A percentile compares a stretch with the other conserved stretches of the same genome.
phyloP scores from a whole-genome alignment of 2,888 invertebrate genomes.

The Girardia tigrina region DNA sequence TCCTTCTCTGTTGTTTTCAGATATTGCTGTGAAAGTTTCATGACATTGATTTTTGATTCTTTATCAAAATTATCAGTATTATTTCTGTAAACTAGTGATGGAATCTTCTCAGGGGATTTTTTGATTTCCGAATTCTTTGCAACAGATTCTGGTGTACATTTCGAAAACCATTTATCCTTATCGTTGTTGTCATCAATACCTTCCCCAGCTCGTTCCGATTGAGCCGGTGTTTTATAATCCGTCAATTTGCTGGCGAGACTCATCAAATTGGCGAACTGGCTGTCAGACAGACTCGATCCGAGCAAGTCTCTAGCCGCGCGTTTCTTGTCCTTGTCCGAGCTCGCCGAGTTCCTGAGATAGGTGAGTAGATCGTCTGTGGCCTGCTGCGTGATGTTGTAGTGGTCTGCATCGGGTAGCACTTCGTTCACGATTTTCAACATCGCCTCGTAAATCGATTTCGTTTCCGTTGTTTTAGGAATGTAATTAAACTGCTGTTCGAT shows the following conservation, averaged over 20 bases:
- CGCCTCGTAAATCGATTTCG: slow-evolving; percentile 87
- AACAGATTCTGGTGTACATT: no score
- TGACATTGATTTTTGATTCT: no score
- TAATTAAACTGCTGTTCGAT: not conserved
- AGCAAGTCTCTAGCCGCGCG: not conserved
- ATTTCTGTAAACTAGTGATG: no score
- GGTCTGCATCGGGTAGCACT: slow-evolving; percentile 66
- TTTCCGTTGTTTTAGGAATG: slow-evolving; percentile 88
- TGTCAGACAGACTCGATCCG: slow-evolving; percentile 57
- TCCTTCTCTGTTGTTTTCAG: no score
- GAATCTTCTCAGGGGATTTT: no score
- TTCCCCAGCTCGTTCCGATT: not conserved
- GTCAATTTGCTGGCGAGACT: slow-evolving; percentile 96
- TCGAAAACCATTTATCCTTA: no score
- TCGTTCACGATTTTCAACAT: slow-evolving; percentile 88
- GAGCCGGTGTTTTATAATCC: slow-evolving; percentile 58
- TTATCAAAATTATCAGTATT: no score
- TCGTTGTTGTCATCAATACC: slow-evolving; percentile 21
- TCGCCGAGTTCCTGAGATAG: slow-evolving; percentile 79
- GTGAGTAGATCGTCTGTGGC: slow-evolving; percentile 96
- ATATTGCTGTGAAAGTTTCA: no score
- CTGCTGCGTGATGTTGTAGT: slow-evolving; percentile 57
- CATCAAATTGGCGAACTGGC: slow-evolving; percentile 78
- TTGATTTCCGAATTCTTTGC: no score
- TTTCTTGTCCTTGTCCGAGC: slow-evolving; percentile 82